phyloP scores from a whole-genome alignment of 2,888 invertebrate genomes.

The Drosophila melanosoma region DNA sequence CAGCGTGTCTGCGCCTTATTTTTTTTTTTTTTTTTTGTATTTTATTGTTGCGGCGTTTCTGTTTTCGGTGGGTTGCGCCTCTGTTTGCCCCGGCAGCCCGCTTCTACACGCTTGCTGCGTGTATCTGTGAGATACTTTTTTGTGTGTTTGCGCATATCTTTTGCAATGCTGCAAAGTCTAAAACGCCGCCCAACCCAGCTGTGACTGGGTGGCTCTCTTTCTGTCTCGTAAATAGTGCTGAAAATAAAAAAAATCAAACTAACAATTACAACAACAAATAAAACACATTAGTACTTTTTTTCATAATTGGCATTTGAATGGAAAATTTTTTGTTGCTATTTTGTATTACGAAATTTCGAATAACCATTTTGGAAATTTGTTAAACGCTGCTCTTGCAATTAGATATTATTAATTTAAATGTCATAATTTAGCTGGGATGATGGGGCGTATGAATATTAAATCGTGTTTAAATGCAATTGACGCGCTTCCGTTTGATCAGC shows the following conservation, averaged over 20 bases:
- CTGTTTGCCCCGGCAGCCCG: conserved; percentile 12
- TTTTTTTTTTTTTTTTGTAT: conserved; percentile 28
- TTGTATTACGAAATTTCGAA: background rate
- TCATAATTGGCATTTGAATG: conserved; percentile 45
- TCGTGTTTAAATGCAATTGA: conserved; percentile 31
- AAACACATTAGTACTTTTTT: background rate
- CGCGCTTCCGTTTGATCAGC: conserved; percentile 34
- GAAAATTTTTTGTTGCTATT: conserved; percentile 37
- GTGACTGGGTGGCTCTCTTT: conserved; percentile 13
- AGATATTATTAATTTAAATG: background rate
- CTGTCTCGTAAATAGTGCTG: conserved; percentile 12
- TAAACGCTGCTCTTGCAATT: background rate
- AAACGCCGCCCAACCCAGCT: conserved; percentile 14
- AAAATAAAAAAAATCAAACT: conserved; percentile 11
- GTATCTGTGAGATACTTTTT: conserved; percentile 55
- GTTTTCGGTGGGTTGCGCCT: conserved; percentile 26
- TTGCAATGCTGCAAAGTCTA: conserved; percentile 39
- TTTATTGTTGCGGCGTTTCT: conserved; percentile 19
- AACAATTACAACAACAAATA: conserved; percentile 1
- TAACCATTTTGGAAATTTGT: background rate
- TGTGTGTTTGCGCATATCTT: conserved; percentile 6
- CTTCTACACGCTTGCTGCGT: conserved; percentile 1
- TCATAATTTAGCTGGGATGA: conserved; percentile 8
- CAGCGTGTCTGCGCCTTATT: conserved; percentile 68
- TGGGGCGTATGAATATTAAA: conserved; percentile 48